Evolutionary conservation across 1,140 invertebrate genomes (phyloP).

Genomic region (Nephotettix cincticeps): DNA sequence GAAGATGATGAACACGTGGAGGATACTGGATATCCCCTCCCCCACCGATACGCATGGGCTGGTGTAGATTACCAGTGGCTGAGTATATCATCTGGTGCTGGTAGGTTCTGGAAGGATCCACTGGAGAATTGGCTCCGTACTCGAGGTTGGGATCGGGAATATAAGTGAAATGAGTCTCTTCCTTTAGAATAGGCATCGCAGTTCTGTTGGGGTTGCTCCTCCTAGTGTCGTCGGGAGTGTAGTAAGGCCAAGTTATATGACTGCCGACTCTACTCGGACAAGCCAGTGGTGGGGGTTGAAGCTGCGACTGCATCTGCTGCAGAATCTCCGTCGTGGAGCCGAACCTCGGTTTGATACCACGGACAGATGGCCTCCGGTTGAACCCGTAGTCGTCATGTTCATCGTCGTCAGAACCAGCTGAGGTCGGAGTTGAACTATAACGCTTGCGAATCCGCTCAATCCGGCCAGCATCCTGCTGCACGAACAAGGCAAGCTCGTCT

Average conservation of each 20-base stretch:
- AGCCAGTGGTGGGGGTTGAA: conserved; percentile 51
- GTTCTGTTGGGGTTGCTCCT: conserved; percentile 33
- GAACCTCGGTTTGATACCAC: conserved; percentile 70
- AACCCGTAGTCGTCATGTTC: conserved; percentile 89
- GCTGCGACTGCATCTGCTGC: conserved; percentile 73
- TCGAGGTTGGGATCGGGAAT: conserved; percentile 17
- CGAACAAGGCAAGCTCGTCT: conserved; percentile 80
- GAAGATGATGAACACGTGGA: conserved; percentile 45
- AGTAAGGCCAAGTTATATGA: conserved; percentile 62
- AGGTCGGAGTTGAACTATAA: conserved; percentile 48
- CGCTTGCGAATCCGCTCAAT: conserved; percentile 78
- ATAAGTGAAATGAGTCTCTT: conserved; percentile 17
- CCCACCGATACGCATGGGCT: conserved; percentile 31
- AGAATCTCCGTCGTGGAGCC: conserved; percentile 78
- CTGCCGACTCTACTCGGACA: conserved; percentile 45
- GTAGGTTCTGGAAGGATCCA: conserved; percentile 35
- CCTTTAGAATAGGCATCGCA: conserved; percentile 28
- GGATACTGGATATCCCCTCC: conserved; percentile 23
- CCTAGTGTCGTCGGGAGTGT: conserved; percentile 52
- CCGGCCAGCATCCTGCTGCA: conserved; percentile 75
- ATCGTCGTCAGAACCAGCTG: conserved; percentile 58
- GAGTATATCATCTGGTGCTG: conserved; percentile 42
- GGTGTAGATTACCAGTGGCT: conserved; percentile 29
- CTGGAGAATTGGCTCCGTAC: conserved; percentile 20
- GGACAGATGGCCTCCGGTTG: conserved; percentile 79